A percentile compares a stretch with the other conserved stretches of the same genome.
phyloP scores from a whole-genome alignment of 2,797 vertebrate species.

The Phrynocephalus vlangalii region DNA sequence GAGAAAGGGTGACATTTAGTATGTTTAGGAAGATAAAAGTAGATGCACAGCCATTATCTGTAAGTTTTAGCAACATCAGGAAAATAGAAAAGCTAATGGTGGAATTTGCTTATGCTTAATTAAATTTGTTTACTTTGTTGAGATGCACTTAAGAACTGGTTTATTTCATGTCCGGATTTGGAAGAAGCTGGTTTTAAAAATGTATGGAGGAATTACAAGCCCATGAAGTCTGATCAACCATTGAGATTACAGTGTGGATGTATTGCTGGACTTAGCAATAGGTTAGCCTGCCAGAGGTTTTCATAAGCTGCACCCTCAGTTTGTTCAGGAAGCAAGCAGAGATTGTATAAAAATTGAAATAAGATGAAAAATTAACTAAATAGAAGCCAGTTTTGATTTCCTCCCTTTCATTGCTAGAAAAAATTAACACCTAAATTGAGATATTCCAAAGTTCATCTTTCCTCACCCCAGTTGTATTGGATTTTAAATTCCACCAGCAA shows the following conservation, averaged over 20 bases:
- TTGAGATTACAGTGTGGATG: neutral
- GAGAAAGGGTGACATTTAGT: neutral
- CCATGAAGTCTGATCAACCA: neutral
- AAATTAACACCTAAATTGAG: no score
- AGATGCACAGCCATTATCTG: neutral
- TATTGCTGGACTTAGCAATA: neutral
- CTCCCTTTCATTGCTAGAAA: neutral
- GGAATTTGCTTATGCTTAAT: neutral
- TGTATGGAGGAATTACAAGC: neutral
- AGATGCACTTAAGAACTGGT: neutral
- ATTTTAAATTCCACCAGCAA: no score
- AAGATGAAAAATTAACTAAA: neutral
- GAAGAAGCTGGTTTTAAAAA: no score
- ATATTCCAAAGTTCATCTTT: neutral
- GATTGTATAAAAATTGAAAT: neutral
- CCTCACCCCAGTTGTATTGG: no score
- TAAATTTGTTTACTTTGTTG: neutral
- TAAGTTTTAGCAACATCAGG: constrained; percentile 25
- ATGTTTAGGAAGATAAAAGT: neutral
- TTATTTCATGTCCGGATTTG: no score
- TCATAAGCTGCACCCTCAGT: neutral
- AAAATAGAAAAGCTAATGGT: neutral
- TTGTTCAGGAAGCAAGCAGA: neutral
- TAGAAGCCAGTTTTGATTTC: neutral
- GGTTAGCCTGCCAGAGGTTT: neutral